Evolutionary conservation across 2,888 invertebrate genomes (phyloP).

Genomic region (Pammene aurita): DNA sequence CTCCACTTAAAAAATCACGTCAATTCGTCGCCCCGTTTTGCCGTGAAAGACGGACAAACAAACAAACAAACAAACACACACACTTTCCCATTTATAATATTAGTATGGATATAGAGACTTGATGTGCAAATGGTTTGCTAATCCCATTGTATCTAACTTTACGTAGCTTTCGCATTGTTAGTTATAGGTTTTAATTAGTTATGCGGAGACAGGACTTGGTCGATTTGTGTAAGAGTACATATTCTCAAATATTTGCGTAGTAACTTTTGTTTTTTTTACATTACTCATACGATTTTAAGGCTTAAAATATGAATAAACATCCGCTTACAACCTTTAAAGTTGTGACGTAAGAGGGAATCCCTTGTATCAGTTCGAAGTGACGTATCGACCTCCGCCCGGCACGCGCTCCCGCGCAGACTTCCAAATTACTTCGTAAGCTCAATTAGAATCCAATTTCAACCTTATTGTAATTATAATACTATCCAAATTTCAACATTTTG

Average conservation of each 20-base stretch:
- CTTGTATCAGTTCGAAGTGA: conserved; percentile 47
- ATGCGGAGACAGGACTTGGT: not conserved
- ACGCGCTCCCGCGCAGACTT: conserved; percentile 60
- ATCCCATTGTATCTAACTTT: too few species aligned
- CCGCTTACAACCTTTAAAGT: conserved; percentile 52
- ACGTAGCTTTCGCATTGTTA: not conserved
- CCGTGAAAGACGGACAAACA: too few species aligned
- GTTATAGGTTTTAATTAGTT: too few species aligned
- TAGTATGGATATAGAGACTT: not conserved
- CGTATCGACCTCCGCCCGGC: conserved; percentile 26
- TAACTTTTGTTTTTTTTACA: not conserved
- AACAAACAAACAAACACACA: too few species aligned
- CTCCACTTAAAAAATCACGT: too few species aligned
- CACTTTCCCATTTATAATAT: too few species aligned
- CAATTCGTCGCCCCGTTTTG: too few species aligned
- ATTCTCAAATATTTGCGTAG: not conserved
- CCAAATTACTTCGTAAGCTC: conserved; percentile 48
- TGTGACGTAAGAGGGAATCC: conserved; percentile 72
- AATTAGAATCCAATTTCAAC: not conserved
- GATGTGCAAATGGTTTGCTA: not conserved
- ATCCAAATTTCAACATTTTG: not conserved
- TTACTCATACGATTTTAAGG: conserved; percentile 23
- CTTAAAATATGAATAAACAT: conserved; percentile 52
- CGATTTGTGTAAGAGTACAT: not conserved
- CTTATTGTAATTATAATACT: not conserved